phyloP scores from a whole-genome alignment of 2,113 vertebrate species.

The Mugil cephalus region DNA sequence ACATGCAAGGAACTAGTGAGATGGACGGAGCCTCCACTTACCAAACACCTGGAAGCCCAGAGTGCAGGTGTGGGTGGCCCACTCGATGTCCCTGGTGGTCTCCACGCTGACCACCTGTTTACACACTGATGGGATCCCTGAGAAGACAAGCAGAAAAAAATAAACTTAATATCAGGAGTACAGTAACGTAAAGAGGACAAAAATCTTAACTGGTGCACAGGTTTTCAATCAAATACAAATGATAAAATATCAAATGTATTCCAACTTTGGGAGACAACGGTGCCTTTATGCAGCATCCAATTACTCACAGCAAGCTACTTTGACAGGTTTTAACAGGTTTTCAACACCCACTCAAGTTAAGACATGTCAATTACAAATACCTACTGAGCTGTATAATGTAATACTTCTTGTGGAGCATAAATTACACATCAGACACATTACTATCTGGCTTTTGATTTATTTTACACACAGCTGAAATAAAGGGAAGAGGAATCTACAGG shows the following conservation, averaged over 20 bases:
- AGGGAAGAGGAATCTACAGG: too few species aligned
- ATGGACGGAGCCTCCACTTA: constrained; percentile 65
- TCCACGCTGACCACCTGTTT: constrained; percentile 98
- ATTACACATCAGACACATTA: too few species aligned
- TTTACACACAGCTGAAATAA: not conserved
- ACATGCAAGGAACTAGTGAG: not conserved
- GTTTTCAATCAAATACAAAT: too few species aligned
- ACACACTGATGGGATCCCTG: constrained; percentile 96
- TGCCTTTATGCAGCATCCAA: not conserved
- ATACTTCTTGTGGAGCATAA: not conserved
- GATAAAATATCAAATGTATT: not conserved
- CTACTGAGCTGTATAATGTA: not conserved
- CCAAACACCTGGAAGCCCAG: constrained; percentile 97
- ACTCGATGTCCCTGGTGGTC: constrained; percentile 93
- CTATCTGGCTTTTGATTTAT: not conserved
- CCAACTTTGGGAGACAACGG: not conserved
- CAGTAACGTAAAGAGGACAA: too few species aligned
- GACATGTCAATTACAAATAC: not conserved
- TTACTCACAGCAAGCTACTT: not conserved
- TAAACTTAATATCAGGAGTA: too few species aligned
- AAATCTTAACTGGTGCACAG: too few species aligned
- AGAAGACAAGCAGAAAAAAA: constrained; percentile 12
- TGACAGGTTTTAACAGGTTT: not conserved
- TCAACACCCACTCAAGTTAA: not conserved
- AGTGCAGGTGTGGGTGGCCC: constrained; percentile 93